phyloP scores from a whole-genome alignment of 2,888 invertebrate species.

The Drosophila putrida region DNA sequence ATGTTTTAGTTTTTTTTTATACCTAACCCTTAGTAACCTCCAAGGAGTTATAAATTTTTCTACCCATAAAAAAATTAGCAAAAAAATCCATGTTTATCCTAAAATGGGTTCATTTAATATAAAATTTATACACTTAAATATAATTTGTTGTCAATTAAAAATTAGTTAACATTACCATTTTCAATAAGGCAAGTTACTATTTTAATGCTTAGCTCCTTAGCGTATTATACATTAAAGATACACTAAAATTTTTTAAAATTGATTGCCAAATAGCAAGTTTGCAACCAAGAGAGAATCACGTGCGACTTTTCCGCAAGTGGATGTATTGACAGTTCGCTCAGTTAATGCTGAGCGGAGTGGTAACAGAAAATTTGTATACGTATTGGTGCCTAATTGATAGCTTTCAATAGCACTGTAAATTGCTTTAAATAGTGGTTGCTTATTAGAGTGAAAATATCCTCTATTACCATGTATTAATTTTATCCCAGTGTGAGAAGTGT shows the following conservation, averaged over 20 bases:
- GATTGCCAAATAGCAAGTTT: conserved; percentile 83
- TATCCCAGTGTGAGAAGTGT: conserved; percentile 88
- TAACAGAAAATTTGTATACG: conserved; percentile 68
- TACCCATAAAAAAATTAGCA: too few relatives aligned
- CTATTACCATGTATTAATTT: conserved; percentile 95
- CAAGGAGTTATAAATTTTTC: too few relatives aligned
- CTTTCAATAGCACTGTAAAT: conserved; percentile 87
- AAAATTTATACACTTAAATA: too few relatives aligned
- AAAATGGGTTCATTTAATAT: too few relatives aligned
- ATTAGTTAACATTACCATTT: too few relatives aligned
- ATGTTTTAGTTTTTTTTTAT: too few relatives aligned
- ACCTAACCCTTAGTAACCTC: too few relatives aligned
- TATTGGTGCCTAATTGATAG: conserved; percentile 88
- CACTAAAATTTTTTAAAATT: conserved; percentile 31
- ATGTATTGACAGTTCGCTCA: conserved; percentile 86
- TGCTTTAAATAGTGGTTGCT: conserved; percentile 93
- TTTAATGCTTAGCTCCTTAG: not conserved
- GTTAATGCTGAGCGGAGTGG: conserved; percentile 85
- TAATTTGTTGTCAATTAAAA: too few relatives aligned
- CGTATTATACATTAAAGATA: not conserved
- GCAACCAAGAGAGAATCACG: conserved; percentile 86
- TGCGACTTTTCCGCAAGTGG: conserved; percentile 89
- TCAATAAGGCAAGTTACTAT: conserved; percentile 1
- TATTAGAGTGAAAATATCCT: conserved; percentile 93
- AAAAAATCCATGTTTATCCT: too few relatives aligned